Percentiles rank a stretch among this genome's conserved stretches.
These are phyloP conservation scores for Gandaritis pyraliata DNA, from an alignment of 2,888 invertebrate species.

Conservation along the genomic window DNA sequence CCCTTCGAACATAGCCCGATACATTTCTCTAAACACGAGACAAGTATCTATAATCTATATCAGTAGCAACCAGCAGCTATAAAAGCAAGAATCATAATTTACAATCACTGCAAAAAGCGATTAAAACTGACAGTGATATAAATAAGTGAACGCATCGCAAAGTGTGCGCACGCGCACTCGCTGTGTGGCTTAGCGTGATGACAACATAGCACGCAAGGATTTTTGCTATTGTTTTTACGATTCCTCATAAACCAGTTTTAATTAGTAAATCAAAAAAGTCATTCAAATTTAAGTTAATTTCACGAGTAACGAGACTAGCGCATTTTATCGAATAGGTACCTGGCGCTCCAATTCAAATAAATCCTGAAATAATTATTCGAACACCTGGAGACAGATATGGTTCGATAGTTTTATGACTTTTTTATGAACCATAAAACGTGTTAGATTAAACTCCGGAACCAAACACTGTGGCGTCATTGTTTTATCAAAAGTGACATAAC, in stretches of 20 bases:
- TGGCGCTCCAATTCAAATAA: conserved; percentile 2
- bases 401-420: conserved; percentile 4
- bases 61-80: conserved; percentile 24
- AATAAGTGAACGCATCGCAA: conserved; percentile 39
- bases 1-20: background rate
- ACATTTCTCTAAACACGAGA: background rate
- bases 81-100: conserved; percentile 44
- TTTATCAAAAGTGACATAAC: conserved; percentile 47
- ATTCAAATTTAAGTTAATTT: no score
- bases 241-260: conserved; percentile 25
- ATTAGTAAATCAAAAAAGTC: conserved; percentile 7
- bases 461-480: conserved; percentile 19
- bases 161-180: conserved; percentile 50
- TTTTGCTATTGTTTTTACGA: conserved; percentile 50
- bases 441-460: conserved; percentile 18
- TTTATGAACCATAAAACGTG: conserved; percentile 15
- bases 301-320: no score
- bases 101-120: conserved; percentile 42
- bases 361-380: conserved; percentile 10
- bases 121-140: conserved; percentile 36
- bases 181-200: conserved; percentile 52
- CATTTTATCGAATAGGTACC: conserved; percentile 6
- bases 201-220: conserved; percentile 60
- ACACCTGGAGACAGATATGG: conserved; percentile 15
- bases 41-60: background rate